Evolutionary conservation across 2,113 vertebrate genomes (phyloP), one percentile per base, ranked within the genome.

Genomic region (Actenoides hombroni): DNA sequence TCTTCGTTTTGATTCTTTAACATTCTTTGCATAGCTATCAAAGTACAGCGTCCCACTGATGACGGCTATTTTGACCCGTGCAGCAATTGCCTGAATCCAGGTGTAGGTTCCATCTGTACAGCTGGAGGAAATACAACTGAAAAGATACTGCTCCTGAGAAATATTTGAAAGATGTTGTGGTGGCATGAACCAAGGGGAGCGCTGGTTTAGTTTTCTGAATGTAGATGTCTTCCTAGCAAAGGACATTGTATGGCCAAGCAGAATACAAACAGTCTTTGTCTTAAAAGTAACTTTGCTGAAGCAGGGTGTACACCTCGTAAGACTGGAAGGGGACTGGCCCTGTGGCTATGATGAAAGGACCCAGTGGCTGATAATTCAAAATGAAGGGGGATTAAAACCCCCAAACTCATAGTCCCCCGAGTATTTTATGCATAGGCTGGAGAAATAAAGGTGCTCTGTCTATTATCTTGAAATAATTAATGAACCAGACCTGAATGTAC

Each of bases 401-500:
- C 59, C 10, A 25, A 54, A 49, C 49, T 85, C 59, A 1, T 11
- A 69, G 16, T 6, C 17, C 46, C 26, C 16, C 0, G 1, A 76
- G 37, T n/a, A 57, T 33, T 81, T 86, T 60, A 48, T 54, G 59
- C 21, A 59, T 16, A 12, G 13, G 31, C 33, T 65, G 67, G 35
- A 82, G 75, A 79, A 73, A 54, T 15, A 35, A 76, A 90, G 10
- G 20, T 33, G 23, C 19, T 60, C 16, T 14, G 6, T 21, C 28
- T 25, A 0, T 31, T 16, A n/a, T 23, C 33, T 71, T 28, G 74
- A 33, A 89, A 29, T 10, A 49, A 4, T 3, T 59, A 48, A 48
- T 7, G 28, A 61, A 19, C 16, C 31, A 86, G 48, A 44, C 29
- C 54, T 46, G 61, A 76, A 24, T 0, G 0, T 1, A 8, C 60